Base-by-base conservation (phyloP, 2,797 vertebrate genomes). In the Melanogrammus aeglefinus region DNA sequence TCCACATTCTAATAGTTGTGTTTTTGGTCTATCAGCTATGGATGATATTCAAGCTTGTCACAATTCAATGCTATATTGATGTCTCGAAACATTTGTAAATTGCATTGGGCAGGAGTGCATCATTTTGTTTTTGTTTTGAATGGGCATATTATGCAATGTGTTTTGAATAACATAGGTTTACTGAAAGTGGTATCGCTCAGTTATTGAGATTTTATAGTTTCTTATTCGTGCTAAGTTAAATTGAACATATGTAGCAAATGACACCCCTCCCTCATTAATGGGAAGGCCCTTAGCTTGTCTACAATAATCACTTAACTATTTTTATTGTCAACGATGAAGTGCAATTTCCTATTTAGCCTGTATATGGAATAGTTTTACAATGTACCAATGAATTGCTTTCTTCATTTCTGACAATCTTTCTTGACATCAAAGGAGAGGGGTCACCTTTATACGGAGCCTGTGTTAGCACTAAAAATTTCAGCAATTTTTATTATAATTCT, bases 211-310 rank as follows among this genome's bases (percentile, higher is more conserved):
- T 72, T 82, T 83, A 74, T 73, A 66, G 72, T 82, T 82, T 82
- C 38, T 80, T 63, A 82, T 77, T 76, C 79, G 79, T 89, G 76
- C 86, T 79, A 85, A 51, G 33, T 79, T 82, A 84, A 80, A 84
- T 85, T 75, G 78, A 87, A 80, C 51, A 86, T 77, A 88, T 88
- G 87, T 90, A 86, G 88, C 87, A 86, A 87, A 86, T 76, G 75
- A 78, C 76, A 77, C 74, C 79, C 77, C 82, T 80, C 81, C 74
- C 75, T 80, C n/a, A 80, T 80, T 39, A 83, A 83, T 3, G 33
- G 79, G 76, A 76, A 82, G 66, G 31, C 78, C 76, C 76, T 82
- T 81, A 83, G 74, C 70, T 86, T 83, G 77, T 82, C 16, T 78
- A 84, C 16, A 80, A 72, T 77, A 83, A 76, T 83, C 77, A 83